Base-by-base conservation (phyloP, 2,888 invertebrate genomes). In the Callimorpha dominula region DNA sequence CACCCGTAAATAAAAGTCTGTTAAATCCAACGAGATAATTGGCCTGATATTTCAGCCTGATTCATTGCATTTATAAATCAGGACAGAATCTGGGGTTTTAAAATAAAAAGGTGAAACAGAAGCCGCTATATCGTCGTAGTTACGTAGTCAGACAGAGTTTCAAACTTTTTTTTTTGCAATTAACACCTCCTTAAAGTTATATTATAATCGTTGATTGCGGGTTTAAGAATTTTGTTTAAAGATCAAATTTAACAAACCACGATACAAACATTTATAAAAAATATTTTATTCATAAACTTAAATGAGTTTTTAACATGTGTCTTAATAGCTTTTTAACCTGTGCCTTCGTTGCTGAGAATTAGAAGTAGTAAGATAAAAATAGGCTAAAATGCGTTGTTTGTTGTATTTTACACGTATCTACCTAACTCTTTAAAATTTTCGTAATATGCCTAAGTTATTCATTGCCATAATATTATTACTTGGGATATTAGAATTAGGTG, bases 61-160 rank as follows among this genome's bases (percentile, higher is more conserved):
- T 92, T 90, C 91, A 92, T 92, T 90, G 89, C 90, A 89, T 89
- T 81, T 89, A 89, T 92, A 91, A 92, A 91, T 92, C 91, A 91
- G 83, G 72, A 72, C 84, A 57, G 77, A 85, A 88, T 88, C 86
- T 86, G 86, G 83, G 84, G 75, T 85, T 87, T 89, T 86, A 86
- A 88, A 88, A 83, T 83, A 88, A 90, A 90, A 90, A 89, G 87
- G 89, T 89, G 87, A 87, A 88, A 87, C 81, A 86, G 87, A 89
- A 87, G 80, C 86, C 79, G 81, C 76, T 83, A 81, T 83, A 82
- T 85, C 78, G 62, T 65, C 63, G 57, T 70, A 63, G 60, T 68
- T 57, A 68, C 40, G 57, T 52, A 43, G 57, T 14, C 31, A 31
- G 14, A 40, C 62, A n/a, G 52, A 75, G 50, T 68, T 71, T 65